Conservation (phyloP, 2,113 vertebrate species). For the Equus quagga region DNA sequence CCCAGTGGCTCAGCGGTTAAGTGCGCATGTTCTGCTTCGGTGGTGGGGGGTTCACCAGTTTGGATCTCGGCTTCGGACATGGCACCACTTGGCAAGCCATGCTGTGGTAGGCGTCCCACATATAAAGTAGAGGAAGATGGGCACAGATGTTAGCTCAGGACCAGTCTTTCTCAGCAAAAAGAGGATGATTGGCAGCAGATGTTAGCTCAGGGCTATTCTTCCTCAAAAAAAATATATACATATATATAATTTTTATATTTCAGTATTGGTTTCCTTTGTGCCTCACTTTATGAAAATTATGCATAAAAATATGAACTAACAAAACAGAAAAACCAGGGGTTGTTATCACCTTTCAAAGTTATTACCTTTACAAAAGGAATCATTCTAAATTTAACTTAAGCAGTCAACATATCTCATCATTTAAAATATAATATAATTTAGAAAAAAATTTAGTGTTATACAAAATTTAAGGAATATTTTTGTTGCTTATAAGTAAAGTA, state of each 20-base stretch:
- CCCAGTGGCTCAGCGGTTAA: no score
- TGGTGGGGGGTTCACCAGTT: no score
- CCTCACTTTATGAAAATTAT: background rate
- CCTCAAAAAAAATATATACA: no score
- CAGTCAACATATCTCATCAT: background rate
- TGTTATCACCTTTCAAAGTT: background rate
- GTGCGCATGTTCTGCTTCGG: no score
- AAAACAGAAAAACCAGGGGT: background rate
- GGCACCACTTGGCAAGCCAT: no score
- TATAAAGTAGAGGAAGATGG: no score
- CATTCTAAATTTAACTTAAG: constrained; percentile 12
- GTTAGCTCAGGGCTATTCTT: no score
- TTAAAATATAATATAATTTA: constrained; percentile 53
- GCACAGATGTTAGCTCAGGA: no score
- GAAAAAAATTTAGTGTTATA: background rate
- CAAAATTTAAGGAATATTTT: background rate
- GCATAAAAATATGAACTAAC: background rate
- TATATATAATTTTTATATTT: background rate
- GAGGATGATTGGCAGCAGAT: no score
- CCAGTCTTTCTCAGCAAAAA: no score
- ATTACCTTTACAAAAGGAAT: background rate
- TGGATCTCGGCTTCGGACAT: no score
- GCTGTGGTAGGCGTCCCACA: no score
- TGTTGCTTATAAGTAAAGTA: background rate
- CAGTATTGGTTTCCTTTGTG: background rate